A percentile compares a stretch with the other conserved stretches of the same genome.
Evolutionary conservation across 1,140 invertebrate genomes (phyloP).

Genomic region (Hirudo medicinalis): DNA sequence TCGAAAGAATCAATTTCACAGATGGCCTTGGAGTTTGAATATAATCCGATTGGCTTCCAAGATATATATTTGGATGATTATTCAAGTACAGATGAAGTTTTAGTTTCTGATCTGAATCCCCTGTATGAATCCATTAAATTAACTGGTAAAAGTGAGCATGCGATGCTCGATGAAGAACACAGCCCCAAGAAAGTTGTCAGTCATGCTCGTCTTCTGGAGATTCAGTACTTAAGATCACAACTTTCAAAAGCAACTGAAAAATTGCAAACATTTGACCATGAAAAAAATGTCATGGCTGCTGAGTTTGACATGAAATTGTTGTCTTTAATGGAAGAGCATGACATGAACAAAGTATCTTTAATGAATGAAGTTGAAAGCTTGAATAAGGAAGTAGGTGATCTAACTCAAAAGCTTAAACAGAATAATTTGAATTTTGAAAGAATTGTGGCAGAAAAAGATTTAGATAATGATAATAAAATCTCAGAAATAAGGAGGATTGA

Average conservation of each 20-base stretch:
- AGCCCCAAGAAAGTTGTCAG: slow-evolving; percentile 8
- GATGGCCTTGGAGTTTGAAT: too few species aligned
- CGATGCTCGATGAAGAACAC: slow-evolving; percentile 9
- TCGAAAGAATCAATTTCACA: too few species aligned
- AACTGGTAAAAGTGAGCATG: too few species aligned
- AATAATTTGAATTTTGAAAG: not conserved
- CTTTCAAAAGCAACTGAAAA: slow-evolving; percentile 3
- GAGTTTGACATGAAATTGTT: not conserved
- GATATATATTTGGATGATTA: too few species aligned
- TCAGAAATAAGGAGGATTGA: not conserved
- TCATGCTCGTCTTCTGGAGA: not conserved
- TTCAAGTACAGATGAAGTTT: too few species aligned
- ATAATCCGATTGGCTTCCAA: too few species aligned
- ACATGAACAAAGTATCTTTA: not conserved
- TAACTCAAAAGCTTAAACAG: not conserved
- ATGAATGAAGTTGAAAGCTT: not conserved
- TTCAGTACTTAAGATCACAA: slow-evolving; percentile 1
- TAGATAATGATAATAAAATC: not conserved
- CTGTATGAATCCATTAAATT: too few species aligned
- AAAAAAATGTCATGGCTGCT: not conserved
- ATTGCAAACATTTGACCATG: not conserved
- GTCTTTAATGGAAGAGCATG: not conserved
- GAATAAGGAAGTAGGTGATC: not conserved
- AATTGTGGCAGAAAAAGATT: not conserved
- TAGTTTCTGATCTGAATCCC: too few species aligned